Evolutionary conservation across 1,140 invertebrate species (phyloP), one percentile per base, ranked within the genome.

Genomic region (Cyrtorhinus lividipennis): DNA sequence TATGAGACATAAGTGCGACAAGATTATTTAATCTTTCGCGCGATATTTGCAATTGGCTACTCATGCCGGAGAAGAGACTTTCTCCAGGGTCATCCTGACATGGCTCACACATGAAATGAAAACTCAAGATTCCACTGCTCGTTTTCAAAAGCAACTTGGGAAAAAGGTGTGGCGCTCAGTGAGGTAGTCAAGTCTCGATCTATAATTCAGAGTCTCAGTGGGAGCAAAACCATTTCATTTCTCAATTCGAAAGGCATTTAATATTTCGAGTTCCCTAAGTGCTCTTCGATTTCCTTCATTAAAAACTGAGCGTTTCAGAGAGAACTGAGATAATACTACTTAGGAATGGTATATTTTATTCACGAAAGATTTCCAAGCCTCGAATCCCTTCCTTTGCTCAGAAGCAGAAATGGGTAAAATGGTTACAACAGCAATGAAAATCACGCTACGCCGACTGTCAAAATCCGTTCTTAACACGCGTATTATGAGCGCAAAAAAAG

Each of bases 291-390:
- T 53, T 53, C 18, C 48, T 20, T 53, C 20, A 10, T 13, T 53
- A 13, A 53, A 53, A 53, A 53, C 10, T 20, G 48, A 20, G 20
- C 10, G 10, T 53, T 5, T 20, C 20, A 5, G 8, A 22, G 48
- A 22, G 10, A 22, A 20, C 10, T 5, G 48, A 53, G 48, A 5
- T 15, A 20, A 53, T 53, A 20, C 48, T 53, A 53, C 48, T 53
- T 53, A 12, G 48, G 20, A 53, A 53, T 53, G 48, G 20, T 53
- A 53, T 53, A 53, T 53, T 53, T 53, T 15, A 53, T 53, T 53
- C 48, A 53, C 18, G 5, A 22, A 20, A 53, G 48, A 53, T 22
- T 12, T 22, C 48, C 10, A 22, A 53, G 3, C 48, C 20, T 53
- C 20, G 20, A 20, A 13, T 53, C 48, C 18, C 48, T 53, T 22